Base-by-base conservation (phyloP, 2,888 invertebrate species). In the Euzophera pinguis region DNA sequence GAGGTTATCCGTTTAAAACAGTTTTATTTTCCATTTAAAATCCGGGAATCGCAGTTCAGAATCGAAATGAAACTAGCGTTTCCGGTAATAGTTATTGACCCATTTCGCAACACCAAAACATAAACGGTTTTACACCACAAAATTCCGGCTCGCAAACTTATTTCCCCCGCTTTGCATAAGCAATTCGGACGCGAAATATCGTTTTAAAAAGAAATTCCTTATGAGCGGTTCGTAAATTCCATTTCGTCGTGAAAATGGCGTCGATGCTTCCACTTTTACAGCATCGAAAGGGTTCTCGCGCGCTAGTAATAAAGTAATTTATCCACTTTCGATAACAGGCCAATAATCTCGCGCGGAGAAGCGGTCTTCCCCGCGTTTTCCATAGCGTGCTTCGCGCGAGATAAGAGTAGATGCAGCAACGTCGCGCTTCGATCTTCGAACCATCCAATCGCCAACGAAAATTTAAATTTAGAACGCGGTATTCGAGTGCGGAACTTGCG, bases 231-330 rank as follows among this genome's bases (percentile, higher is more conserved):
- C 69, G 70, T 67, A 70, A 76, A 78, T 80, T 77, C 75, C 75
- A 79, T 81, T 79, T 71, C 71, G 64, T 65, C 69, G 75, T 64
- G 77, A 76, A 75, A 81, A 84, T 80, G 73, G 75, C 78, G 70
- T 58, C 64, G 71, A 62, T 65, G 75, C 72, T 74, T 56, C 64
- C 70, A 71, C 69, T 76, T 77, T 77, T 69, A 66, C 73, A 61
- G 65, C 57, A 52, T 22, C 50, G 63, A 71, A 81, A 80, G 81
- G 83, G 83, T 78, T 80, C 70, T 67, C 64, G 71, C 67, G 68
- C 71, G 71, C 73, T 73, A 72, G 84, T 83, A 84, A 87, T 85
- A 84, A 84, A 86, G 85, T 84, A 83, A 87, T 87, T 85, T 86
- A 87, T 83, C 84, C 84, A 82, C 75, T 83, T 74, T 75, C 84